These are phyloP conservation scores for Formica aserva DNA, from an alignment of 2,888 invertebrate species.

Conservation along the genomic window DNA sequence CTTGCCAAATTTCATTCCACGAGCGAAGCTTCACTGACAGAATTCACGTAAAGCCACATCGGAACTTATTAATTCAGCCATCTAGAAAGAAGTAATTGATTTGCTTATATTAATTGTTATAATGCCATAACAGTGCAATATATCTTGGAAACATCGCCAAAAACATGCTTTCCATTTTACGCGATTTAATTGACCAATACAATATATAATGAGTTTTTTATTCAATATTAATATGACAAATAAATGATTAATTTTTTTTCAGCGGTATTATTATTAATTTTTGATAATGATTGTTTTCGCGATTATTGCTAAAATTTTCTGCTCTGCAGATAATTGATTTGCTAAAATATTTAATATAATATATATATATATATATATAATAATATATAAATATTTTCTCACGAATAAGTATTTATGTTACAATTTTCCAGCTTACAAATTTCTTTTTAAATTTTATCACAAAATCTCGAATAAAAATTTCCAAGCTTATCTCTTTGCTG, in stretches of 20 bases:
- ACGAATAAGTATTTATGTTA: background rate
- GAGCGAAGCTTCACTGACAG: conserved; percentile 46
- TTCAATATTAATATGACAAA: background rate
- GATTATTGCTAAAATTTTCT: background rate
- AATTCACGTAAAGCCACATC: conserved; percentile 64
- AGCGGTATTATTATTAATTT: background rate
- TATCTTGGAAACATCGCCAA: background rate
- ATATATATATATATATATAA: no score
- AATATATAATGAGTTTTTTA: background rate
- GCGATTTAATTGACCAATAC: background rate
- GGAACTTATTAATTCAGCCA: conserved; percentile 68
- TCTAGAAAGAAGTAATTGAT: conserved; percentile 71
- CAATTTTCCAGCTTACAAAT: background rate
- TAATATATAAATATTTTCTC: background rate
- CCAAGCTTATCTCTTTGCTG: background rate
- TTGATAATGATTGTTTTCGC: background rate
- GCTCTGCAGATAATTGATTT: background rate
- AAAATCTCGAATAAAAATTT: background rate
- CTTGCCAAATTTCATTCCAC: conserved; percentile 9
- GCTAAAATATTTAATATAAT: background rate
- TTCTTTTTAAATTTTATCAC: background rate
- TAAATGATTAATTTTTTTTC: background rate
- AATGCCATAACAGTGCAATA: background rate
- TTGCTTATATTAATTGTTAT: conserved; percentile 55
- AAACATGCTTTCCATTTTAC: background rate